Base-by-base conservation (phyloP, 2,888 invertebrate species). In the Pemphredon lugubris region DNA sequence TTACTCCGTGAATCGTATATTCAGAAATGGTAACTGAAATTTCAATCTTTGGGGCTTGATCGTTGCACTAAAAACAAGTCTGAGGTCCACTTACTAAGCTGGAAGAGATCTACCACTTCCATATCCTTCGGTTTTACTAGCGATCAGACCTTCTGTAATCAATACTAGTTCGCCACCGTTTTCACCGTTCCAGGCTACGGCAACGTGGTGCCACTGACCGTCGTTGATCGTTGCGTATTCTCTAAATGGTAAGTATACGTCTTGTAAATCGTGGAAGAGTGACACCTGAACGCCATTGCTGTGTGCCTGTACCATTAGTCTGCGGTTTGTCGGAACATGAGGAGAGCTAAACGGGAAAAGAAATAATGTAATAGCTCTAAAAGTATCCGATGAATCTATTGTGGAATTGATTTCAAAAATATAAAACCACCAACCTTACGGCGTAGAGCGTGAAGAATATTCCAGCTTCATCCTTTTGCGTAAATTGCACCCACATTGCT, bases 401-500 rank as follows among this genome's bases (percentile, higher is more conserved):
- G n/a, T 45, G 6, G 2, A 23, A n/a, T n/a, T 2, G 7, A 20
- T 16, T 21, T 42, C 14, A 4, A 14, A 44, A 18, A 5, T 0
- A 14, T 16, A 11, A 9, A 63, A 85, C 44, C 18, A 87, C 91
- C 89, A 91, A 95, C 94, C 95, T 94, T 53, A 98, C 97, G 73
- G 95, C 94, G 88, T 98, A 98, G 3, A 98, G 92, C 0, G 97
- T 97, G 85, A 97, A 96, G 93, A 98, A 97, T 61, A 96, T 96
- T 76, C 98, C 98, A 68, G 95, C 95, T 90, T 97, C 97, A 83
- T 97, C 97, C 90, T 94, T 94, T 86, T 95, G 95, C 0, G 96
- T 95, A 86, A 97, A 99, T 89, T 98, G 97, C 0, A 99, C 97
- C 99, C 99, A 99, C 93, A 98, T 93, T 14, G 96, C 97, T 57